phyloP scores from a whole-genome alignment of 2,888 invertebrate genomes.

The Elysia crispata region DNA sequence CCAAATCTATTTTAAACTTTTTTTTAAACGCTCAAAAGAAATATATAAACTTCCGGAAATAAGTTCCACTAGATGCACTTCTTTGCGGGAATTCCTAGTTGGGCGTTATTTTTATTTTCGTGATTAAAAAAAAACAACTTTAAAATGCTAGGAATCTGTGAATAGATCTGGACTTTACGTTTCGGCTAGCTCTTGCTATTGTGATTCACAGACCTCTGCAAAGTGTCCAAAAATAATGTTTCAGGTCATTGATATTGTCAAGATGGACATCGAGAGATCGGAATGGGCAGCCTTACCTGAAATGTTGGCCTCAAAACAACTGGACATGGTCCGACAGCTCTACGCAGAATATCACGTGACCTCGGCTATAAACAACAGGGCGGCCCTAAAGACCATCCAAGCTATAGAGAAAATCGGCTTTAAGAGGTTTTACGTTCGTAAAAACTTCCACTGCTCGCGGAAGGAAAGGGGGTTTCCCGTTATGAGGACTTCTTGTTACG shows the following conservation, averaged over 20 bases:
- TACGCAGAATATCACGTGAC: slow-evolving; percentile 44
- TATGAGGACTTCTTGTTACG: slow-evolving; percentile 35
- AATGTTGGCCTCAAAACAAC: slow-evolving; percentile 33
- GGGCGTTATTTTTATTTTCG: too few relatives aligned
- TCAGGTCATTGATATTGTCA: slow-evolving; percentile 43
- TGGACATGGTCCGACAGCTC: slow-evolving; percentile 44
- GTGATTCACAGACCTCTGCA: too few relatives aligned
- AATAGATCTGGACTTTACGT: too few relatives aligned
- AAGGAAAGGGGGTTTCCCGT: not conserved
- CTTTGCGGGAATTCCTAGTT: too few relatives aligned
- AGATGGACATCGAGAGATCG: slow-evolving; percentile 49
- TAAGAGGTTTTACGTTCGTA: slow-evolving; percentile 39
- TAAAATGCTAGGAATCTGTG: too few relatives aligned
- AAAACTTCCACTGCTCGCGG: slow-evolving; percentile 3
- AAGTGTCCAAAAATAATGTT: too few relatives aligned
- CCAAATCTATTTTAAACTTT: too few relatives aligned
- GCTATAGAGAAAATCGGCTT: slow-evolving; percentile 36
- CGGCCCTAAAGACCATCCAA: slow-evolving; percentile 24
- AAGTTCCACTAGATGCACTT: too few relatives aligned
- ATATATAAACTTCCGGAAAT: too few relatives aligned
- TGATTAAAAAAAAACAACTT: too few relatives aligned
- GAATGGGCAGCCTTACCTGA: slow-evolving; percentile 42
- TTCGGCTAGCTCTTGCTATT: too few relatives aligned
- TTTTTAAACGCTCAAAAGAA: too few relatives aligned
- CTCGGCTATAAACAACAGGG: not conserved